Evolutionary conservation across 2,113 vertebrate genomes (phyloP).

Genomic region (Axis porcinus): DNA sequence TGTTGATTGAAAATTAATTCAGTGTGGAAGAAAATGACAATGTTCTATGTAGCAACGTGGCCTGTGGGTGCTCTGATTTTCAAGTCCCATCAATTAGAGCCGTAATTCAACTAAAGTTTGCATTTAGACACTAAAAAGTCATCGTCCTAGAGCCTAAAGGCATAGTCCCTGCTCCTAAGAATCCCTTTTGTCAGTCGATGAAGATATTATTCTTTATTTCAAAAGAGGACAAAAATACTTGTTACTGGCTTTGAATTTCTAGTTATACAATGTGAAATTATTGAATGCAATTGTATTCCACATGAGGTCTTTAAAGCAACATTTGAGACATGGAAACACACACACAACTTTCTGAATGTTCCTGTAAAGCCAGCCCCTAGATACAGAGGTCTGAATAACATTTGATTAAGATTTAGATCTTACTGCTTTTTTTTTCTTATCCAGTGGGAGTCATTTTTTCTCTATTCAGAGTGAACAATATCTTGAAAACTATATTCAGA

Average conservation of each 20-base stretch:
- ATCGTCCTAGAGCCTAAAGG: constrained; percentile 69
- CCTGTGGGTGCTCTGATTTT: constrained; percentile 78
- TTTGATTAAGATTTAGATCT: constrained; percentile 52
- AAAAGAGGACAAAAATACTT: constrained; percentile 73
- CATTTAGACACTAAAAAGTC: constrained; percentile 72
- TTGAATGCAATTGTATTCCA: constrained; percentile 31
- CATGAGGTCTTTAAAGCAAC: constrained; percentile 39
- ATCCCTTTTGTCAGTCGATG: constrained; percentile 62
- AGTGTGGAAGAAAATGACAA: constrained; percentile 73
- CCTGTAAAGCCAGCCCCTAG: background rate
- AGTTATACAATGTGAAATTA: constrained; percentile 60
- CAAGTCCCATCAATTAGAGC: constrained; percentile 79
- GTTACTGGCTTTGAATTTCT: constrained; percentile 68
- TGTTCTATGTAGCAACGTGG: constrained; percentile 67
- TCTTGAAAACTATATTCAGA: constrained; percentile 53
- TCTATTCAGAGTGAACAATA: constrained; percentile 18
- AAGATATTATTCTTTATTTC: constrained; percentile 70
- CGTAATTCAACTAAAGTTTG: constrained; percentile 75
- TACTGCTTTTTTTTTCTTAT: constrained; percentile 17
- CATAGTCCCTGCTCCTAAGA: constrained; percentile 63
- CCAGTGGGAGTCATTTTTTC: constrained; percentile 6
- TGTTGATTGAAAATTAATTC: constrained; percentile 75
- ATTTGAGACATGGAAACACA: background rate
- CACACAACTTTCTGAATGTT: background rate
- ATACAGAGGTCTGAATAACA: background rate